phyloP scores from a whole-genome alignment of 2,113 vertebrate species.

The Oncorhynchus clarkii region DNA sequence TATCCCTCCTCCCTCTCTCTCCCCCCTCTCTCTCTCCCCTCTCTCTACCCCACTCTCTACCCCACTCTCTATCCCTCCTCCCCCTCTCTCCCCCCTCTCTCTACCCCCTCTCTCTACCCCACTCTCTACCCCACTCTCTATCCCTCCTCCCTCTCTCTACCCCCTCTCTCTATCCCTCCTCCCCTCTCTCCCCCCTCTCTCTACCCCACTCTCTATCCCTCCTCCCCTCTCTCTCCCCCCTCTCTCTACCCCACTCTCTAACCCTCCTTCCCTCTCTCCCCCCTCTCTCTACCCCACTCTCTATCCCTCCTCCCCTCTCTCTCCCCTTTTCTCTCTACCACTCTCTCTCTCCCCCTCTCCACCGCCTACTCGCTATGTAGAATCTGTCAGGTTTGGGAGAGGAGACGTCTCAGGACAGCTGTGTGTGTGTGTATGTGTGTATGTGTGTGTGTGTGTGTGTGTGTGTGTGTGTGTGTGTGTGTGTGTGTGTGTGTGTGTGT shows the following conservation, averaged over 20 bases:
- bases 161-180: no score
- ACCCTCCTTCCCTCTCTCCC: slow-evolving; percentile 67
- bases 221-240: slow-evolving; percentile 48
- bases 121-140: no score
- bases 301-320: slow-evolving; percentile 58
- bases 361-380: slow-evolving; percentile 49
- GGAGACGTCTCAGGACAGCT: background rate
- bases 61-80: no score
- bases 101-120: no score
- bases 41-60: slow-evolving; percentile 62
- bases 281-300: slow-evolving; percentile 70
- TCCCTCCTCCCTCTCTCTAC: no score
- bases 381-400: slow-evolving; percentile 16
- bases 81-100: no score
- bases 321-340: slow-evolving; percentile 66
- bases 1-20: slow-evolving; percentile 42
- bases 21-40: slow-evolving; percentile 64
- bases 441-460: slow-evolving; percentile 52
- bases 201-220: slow-evolving; percentile 64
- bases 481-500: slow-evolving; percentile 5
- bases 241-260: slow-evolving; percentile 72
- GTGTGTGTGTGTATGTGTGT: background rate
- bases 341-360: slow-evolving; percentile 65
- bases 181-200: no score
- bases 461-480: background rate